Evolutionary conservation across 1,140 invertebrate genomes (phyloP), one percentile per base, ranked within the genome.

Genomic region (Drosophila truncata): DNA sequence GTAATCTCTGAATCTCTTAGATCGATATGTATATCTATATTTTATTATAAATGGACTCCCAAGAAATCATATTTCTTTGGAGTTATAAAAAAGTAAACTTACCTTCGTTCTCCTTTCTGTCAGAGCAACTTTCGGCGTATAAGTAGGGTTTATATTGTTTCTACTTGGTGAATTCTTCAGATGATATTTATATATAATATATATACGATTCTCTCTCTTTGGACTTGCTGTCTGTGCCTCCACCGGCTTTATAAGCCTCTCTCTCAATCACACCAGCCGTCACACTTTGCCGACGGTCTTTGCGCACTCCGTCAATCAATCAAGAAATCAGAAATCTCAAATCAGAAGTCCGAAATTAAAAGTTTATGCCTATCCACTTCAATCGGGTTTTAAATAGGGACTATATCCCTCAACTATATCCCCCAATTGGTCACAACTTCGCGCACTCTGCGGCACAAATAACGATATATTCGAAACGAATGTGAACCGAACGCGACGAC

Each of bases 251-350:
- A 4, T 31, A n/a, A 29, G 44, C 29, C 35, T 20, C 46, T 47
- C 4, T 27, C 33, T 23, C 6, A 20, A 3, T 33, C 20, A 44
- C 58, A 67, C 25, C 23, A 65, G 25, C 65, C 37, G 39, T 6
- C 39, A 54, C 77, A 77, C 60, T 87, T 87, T 87, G 84, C 83
- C 83, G 83, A 77, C 83, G 83, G 83, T 65, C 84, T 88, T 72
- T 73, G 47, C 25, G 50, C 52, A 73, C 64, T 62, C n/a, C 46
- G 49, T 54, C 59, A 61, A 61, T 66, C 54, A 61, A 41, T 35
- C 25, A 49, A 10, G 29, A 62, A 62, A 62, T 27, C 60, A 11
- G 46, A 18, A 20, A 39, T 20, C 49, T 25, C 4, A n/a, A 20
- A 6, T 16, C 1, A 50, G 46, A 50, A 54, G 29, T 20, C 60